These are phyloP conservation scores for Phalacrocorax pelagicus DNA, from an alignment of 2,113 vertebrate species.

Conservation along the genomic window DNA sequence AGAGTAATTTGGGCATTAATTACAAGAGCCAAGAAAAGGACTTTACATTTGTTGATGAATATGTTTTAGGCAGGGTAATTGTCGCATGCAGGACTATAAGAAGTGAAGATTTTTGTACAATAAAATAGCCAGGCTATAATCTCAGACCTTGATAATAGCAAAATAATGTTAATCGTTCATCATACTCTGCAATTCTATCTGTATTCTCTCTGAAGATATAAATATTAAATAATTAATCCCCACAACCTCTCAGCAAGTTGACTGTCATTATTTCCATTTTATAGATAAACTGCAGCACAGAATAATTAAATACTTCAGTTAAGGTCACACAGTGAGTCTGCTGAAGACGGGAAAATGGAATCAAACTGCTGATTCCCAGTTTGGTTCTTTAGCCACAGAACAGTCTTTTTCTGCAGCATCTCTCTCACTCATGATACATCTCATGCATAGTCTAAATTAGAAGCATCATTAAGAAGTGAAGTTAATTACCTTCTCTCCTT, in stretches of 20 bases:
- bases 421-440: neutral
- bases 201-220: neutral
- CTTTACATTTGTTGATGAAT: neutral
- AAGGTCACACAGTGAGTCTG: neutral
- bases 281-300: neutral
- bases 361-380: neutral
- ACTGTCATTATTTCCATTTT: neutral
- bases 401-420: neutral
- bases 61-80: neutral
- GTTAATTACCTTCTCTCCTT: constrained; percentile 21
- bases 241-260: neutral
- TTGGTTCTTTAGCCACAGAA: neutral
- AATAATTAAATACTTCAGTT: neutral
- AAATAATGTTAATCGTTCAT: neutral
- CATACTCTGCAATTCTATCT: neutral
- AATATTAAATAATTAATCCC: constrained; percentile 16
- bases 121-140: neutral
- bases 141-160: neutral
- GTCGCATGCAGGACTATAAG: neutral
- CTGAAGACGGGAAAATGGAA: neutral
- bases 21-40: neutral
- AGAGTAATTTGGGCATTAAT: neutral
- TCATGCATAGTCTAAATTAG: constrained; percentile 3
- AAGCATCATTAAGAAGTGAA: constrained; percentile 14
- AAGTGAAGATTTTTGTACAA: neutral